These are phyloP conservation scores for Oreocharis arfaki DNA, from an alignment of 2,113 vertebrate species.

Conservation along the genomic window DNA sequence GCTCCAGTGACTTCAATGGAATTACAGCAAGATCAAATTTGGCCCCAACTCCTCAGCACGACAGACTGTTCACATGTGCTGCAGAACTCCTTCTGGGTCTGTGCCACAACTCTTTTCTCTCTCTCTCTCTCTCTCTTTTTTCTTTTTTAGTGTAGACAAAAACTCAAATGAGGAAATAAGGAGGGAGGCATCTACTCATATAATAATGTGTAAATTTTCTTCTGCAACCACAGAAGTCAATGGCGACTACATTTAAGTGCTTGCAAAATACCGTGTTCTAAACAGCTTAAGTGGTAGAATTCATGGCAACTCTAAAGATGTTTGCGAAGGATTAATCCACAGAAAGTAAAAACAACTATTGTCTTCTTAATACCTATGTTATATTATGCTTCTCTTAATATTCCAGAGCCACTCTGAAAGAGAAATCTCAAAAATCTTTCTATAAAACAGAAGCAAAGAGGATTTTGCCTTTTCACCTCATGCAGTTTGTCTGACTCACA, in stretches of 20 bases:
- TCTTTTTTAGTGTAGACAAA: background rate
- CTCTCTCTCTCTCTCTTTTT: rapidly evolving
- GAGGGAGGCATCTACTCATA: background rate
- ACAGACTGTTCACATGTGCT: conserved; percentile 51
- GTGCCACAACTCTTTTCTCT: background rate
- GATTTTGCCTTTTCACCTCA: background rate
- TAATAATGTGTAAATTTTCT: background rate
- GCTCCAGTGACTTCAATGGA: conserved; percentile 4
- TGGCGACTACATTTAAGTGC: background rate
- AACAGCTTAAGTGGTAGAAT: background rate
- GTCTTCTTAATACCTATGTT: background rate
- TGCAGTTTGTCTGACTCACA: background rate
- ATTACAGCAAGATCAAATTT: conserved; percentile 36
- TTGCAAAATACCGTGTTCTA: background rate
- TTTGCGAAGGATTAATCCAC: background rate
- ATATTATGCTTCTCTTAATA: background rate
- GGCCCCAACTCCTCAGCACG: background rate
- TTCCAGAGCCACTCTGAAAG: background rate
- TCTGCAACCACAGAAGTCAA: background rate
- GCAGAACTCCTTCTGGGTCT: conserved; percentile 21
- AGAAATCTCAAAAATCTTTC: background rate
- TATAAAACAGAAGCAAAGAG: background rate
- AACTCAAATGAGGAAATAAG: background rate
- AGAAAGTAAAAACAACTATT: background rate
- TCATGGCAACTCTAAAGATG: background rate